phyloP scores from a whole-genome alignment of 2,113 vertebrate species.

The Trematomus loennbergii region DNA sequence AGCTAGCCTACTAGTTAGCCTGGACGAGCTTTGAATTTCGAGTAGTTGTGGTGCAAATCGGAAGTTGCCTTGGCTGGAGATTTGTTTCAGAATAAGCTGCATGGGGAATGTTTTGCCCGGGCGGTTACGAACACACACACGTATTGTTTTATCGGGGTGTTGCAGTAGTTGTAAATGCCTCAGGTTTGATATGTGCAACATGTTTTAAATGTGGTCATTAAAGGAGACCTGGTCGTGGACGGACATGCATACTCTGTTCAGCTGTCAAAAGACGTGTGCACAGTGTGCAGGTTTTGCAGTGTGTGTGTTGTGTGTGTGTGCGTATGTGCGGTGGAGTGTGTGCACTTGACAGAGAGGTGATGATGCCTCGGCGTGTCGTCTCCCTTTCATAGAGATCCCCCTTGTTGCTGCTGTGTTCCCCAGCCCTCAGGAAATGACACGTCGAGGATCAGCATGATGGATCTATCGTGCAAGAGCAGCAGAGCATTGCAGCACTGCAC shows the following conservation, averaged over 20 bases:
- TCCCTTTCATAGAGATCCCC: conserved; percentile 56
- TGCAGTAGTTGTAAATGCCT: conserved; percentile 19
- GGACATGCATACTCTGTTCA: conserved; percentile 37
- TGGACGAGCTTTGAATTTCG: conserved; percentile 78
- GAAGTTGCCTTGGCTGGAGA: conserved; percentile 71
- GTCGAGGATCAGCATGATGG: conserved; percentile 66
- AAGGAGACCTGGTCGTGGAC: conserved; percentile 12
- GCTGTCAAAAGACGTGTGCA: conserved; percentile 44
- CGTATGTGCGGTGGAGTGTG: conserved; percentile 17
- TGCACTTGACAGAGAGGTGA: conserved; percentile 33
- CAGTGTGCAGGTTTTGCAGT: conserved; percentile 22
- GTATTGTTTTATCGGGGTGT: background rate
- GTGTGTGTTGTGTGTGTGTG: conserved; percentile 7
- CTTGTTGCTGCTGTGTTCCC: conserved; percentile 58
- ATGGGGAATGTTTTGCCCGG: conserved; percentile 12
- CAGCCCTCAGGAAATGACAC: conserved; percentile 70
- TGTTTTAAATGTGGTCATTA: conserved; percentile 39
- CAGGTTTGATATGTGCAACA: conserved; percentile 42
- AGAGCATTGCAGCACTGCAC: conserved; percentile 55
- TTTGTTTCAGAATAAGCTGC: conserved; percentile 39
- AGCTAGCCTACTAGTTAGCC: conserved; percentile 71
- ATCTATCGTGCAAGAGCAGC: conserved; percentile 56
- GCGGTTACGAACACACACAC: background rate
- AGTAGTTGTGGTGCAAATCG: conserved; percentile 76
- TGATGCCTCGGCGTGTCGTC: conserved; percentile 56